Evolutionary conservation across 2,888 invertebrate species (phyloP), one percentile per base, ranked within the genome.

Genomic region (Bellardia pandia): DNA sequence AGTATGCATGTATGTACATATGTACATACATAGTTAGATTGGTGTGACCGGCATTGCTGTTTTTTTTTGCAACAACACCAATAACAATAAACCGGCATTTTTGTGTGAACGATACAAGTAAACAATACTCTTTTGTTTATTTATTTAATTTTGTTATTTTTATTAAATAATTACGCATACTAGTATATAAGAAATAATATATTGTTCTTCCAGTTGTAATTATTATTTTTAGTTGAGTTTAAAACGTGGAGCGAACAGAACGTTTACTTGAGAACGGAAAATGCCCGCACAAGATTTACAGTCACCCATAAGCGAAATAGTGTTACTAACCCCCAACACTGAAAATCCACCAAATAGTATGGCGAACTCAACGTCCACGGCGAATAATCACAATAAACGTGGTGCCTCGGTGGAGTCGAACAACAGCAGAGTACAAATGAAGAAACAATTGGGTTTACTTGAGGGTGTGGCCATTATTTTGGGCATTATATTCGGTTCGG

Each of bases 401-500:
- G 91, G 91, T 66, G 90, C 88, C 14, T 91, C 92, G 2, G 89
- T 89, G 9, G 91, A 91, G 37, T 91, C 90, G 8, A 78, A 88
- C 40, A 89, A 66, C 72, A 92, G 91, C 66, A 90, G 95, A 93
- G 95, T 97, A 23, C 95, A 96, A 92, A 96, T 99, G 95, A 97
- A 98, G 91, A 98, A 98, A 92, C 96, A 98, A 92, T 95, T 99
- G 23, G 98, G 98, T 0, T 94, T 99, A 66, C 94, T 98, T 8
- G 98, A 98, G 94, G 98, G 98, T 11, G 97, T 98, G 23, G 98
- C 98, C 51, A 98, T 99, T 89, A 99, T 99, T 91, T 94, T 98
- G 86, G 99, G 99, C 81, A 97, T 98, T 79, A 98, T 99, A 90
- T 97, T 98, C 91, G 99, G 99, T 16, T 98, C 98, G 89, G 98